phyloP scores from a whole-genome alignment of 2,888 invertebrate genomes.

The Melanostoma mellinum region DNA sequence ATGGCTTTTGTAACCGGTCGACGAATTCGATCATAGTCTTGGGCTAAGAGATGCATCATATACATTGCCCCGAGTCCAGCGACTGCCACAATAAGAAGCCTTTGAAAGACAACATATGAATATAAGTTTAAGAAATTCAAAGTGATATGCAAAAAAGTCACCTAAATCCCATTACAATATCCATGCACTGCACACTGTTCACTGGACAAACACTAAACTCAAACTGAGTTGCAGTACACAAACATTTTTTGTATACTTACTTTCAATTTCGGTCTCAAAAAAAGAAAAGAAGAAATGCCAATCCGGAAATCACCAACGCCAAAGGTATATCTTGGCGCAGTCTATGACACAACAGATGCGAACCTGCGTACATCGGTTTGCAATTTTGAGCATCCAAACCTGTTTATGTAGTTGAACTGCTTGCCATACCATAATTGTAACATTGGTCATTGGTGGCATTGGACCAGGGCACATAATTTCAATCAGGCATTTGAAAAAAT shows the following conservation, averaged over 20 bases:
- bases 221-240: slow-evolving; percentile 34
- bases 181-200: slow-evolving; percentile 17
- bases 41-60: slow-evolving; percentile 82
- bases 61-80: slow-evolving; percentile 83
- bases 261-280: slow-evolving; percentile 47
- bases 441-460: slow-evolving; percentile 65
- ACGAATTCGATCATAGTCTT: slow-evolving; percentile 82
- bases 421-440: slow-evolving; percentile 12
- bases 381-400: slow-evolving; percentile 38
- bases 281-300: slow-evolving; percentile 23
- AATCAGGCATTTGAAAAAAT: slow-evolving; percentile 25
- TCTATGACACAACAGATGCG: slow-evolving; percentile 52
- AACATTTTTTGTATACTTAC: slow-evolving; percentile 41
- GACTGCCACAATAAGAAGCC: slow-evolving; percentile 79
- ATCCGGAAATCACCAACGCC: slow-evolving; percentile 50
- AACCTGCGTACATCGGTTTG: slow-evolving; percentile 1
- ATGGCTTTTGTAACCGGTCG: slow-evolving; percentile 77
- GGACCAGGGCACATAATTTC: slow-evolving; percentile 54
- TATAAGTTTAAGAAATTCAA: background rate
- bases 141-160: slow-evolving; percentile 12
- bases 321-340: slow-evolving; percentile 31
- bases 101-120: background rate
- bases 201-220: slow-evolving; percentile 39
- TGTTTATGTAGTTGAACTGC: slow-evolving; percentile 14
- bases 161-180: slow-evolving; percentile 57